Evolutionary conservation across 2,797 vertebrate species (phyloP), one percentile per base, ranked within the genome.

Genomic region (Cephalopachus bancanus): DNA sequence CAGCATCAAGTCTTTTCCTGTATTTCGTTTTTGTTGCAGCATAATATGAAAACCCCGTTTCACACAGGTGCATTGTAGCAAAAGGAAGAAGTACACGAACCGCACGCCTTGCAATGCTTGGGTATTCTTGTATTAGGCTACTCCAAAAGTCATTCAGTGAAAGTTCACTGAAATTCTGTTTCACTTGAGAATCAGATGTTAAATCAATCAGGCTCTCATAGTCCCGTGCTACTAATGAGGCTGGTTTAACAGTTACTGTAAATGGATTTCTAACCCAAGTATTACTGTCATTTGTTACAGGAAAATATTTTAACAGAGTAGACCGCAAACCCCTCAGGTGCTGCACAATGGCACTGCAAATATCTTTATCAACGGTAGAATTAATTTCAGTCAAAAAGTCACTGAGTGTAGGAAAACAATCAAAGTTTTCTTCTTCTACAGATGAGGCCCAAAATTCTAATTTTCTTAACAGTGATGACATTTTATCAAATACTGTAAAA

Each of bases 401-500:
- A 96, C 91, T 92, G 30, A 97, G 96, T 51, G 92, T 97, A 94
- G 98, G 96, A 92, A 97, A 98, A 93, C 96, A 97, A 84, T 97
- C 95, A 67, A 97, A 98, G 78, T 97, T 97, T 88, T 96, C 95
- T 97, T 98, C 93, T 97, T 97, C 97, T 59, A 97, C 94, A 93
- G 96, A 97, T 71, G 98, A 98, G 30, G 96, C 93, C 97, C 97
- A 96, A 96, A 98, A 98, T 30, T 98, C 95, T 44, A 98, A 91
- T 96, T 98, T 97, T 94, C 95, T 97, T 96, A 97, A 92, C 80
- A 98, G 92, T 71, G 92, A 97, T n/a, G 96, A 98, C 91, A 97
- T 96, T 96, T 98, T 97, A 96, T 97, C 97, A 97, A 98, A 97
- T 74, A 97, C 94, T 94, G 97, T 97, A 92, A 98, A 98, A 84